Base-by-base conservation (phyloP, 2,888 invertebrate species). In the Napeogenes inachia region DNA sequence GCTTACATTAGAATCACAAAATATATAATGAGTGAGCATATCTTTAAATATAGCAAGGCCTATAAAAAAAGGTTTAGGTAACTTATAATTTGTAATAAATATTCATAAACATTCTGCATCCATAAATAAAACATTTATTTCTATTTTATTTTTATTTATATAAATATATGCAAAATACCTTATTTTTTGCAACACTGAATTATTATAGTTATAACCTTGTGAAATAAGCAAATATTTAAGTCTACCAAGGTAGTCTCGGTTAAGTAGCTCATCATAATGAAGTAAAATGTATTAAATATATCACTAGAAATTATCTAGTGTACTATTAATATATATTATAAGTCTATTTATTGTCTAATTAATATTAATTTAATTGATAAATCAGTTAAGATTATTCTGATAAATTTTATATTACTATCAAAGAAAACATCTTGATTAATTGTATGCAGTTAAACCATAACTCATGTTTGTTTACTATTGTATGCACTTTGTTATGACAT, bases 391-490 rank as follows among this genome's bases (percentile, higher is more conserved):
- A 55, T n/a, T 46, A 32, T 13, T 35, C 13, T 12, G 46, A 35
- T 45, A 55, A 12, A 56, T 45, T 45, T 2, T 45, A 32, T 21
- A 35, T 56, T 62, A 59, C 62, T 47, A 63, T 47, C 42, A 61
- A 13, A 63, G 54, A 32, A 62, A 57, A 46, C 21, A 59, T 50
- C 59, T 45, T 60, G 54, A 68, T 63, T 64, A 68, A 64, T 59
- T 53, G 58, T 53, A 62, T 65, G 59, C 62, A 59, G 21, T 1
- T 21, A 61, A 61, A 68, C 60, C 72, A 76, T 84, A 81, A 84
- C 76, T 80, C 78, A 81, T 79, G 75, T 76, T 80, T 88, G 86
- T 87, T 86, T 87, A 88, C 82, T 84, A 86, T 80, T 80, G 74
- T 79, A 77, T 82, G 79, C 77, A 84, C 75, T 80, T 81, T 21